phyloP scores from a whole-genome alignment of 1,140 invertebrate genomes.

The Nebria ingens region DNA sequence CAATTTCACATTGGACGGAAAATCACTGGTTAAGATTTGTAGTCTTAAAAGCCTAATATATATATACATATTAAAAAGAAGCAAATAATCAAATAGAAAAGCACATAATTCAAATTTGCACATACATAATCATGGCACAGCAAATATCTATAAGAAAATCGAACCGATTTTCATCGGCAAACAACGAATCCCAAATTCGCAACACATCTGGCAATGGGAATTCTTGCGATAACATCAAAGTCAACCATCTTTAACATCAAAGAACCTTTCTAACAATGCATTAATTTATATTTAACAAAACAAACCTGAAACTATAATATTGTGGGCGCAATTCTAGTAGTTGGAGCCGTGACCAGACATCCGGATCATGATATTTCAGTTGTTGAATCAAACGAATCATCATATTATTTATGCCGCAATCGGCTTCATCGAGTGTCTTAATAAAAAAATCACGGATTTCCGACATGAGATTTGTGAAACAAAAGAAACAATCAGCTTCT shows the following conservation, averaged over 20 bases:
- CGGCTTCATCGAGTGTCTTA: conserved; percentile 86
- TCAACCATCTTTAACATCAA: conserved; percentile 73
- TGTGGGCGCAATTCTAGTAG: conserved; percentile 83
- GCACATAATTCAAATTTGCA: no score
- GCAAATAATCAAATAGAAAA: conserved; percentile 14
- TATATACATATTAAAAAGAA: background rate
- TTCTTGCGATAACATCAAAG: conserved; percentile 92
- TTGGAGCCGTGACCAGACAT: conserved; percentile 64
- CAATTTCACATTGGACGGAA: conserved; percentile 87
- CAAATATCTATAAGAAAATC: conserved; percentile 85
- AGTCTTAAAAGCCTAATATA: conserved; percentile 75
- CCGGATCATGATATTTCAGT: conserved; percentile 64
- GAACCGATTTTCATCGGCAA: conserved; percentile 81
- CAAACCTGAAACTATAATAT: conserved; percentile 86
- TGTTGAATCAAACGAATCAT: conserved; percentile 68
- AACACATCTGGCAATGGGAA: conserved; percentile 93
- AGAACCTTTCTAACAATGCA: background rate
- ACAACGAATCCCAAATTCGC: conserved; percentile 91
- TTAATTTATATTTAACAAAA: background rate
- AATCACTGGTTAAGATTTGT: conserved; percentile 74
- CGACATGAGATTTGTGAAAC: conserved; percentile 93
- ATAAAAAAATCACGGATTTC: conserved; percentile 98
- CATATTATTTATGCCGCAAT: conserved; percentile 77
- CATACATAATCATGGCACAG: conserved; percentile 94
- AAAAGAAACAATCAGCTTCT: conserved; percentile 96